Percentiles rank a stretch among this genome's conserved stretches.
Evolutionary conservation across 2,113 vertebrate species (phyloP).

Genomic region (Hypocryptadius cinnamomeus): DNA sequence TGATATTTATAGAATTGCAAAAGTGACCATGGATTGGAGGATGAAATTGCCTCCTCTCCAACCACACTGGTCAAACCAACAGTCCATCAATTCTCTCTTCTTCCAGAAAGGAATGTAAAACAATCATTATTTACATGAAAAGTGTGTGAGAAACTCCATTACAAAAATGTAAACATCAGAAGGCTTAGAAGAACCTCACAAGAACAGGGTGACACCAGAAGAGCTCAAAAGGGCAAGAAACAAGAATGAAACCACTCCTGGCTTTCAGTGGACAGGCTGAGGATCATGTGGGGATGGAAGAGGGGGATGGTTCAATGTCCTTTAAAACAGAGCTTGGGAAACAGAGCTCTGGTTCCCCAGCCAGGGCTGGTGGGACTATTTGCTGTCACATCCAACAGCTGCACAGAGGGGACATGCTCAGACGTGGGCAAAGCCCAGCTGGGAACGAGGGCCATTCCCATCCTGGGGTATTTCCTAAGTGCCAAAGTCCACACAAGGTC

Average conservation of each 20-base stretch:
- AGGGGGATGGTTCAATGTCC: neutral
- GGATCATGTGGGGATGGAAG: neutral
- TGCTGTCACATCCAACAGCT: neutral
- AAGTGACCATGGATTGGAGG: too few species aligned
- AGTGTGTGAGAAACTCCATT: too few species aligned
- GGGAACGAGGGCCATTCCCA: neutral
- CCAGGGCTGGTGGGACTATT: rapidly evolving
- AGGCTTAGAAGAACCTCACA: too few species aligned
- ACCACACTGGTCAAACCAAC: too few species aligned
- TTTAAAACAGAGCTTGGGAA: neutral
- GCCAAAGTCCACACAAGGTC: neutral
- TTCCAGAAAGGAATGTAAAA: too few species aligned
- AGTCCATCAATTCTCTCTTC: too few species aligned
- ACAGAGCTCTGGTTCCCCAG: neutral
- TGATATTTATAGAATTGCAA: too few species aligned
- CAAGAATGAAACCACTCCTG: neutral
- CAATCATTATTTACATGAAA: too few species aligned
- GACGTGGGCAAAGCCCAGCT: neutral
- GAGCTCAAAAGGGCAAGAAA: neutral
- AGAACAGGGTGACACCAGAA: neutral
- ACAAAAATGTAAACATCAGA: too few species aligned
- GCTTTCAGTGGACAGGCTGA: neutral
- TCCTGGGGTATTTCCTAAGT: neutral
- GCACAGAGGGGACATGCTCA: neutral
- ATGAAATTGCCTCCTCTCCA: too few species aligned